Conservation (phyloP, 2,797 vertebrate genomes). For the Apogon talboti region DNA sequence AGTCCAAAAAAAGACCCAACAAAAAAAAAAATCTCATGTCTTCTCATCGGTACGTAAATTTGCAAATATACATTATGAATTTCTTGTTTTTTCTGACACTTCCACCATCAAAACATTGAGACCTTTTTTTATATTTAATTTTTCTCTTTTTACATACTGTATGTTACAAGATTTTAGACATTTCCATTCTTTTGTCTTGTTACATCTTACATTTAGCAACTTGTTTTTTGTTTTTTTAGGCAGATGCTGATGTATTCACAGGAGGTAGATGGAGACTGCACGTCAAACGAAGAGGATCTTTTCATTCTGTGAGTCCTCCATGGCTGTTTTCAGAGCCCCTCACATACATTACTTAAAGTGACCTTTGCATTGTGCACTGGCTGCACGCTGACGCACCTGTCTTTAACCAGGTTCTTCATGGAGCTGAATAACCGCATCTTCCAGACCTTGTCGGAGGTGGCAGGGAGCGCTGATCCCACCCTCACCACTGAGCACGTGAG, state of each 20-base stretch:
- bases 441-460: constrained; percentile 94
- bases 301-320: constrained; percentile 93
- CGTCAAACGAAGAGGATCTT: constrained; percentile 96
- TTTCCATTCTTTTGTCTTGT: too few relatives aligned
- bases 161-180: too few relatives aligned
- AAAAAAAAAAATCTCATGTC: too few relatives aligned
- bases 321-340: neutral
- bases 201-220: too few relatives aligned
- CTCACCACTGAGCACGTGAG: constrained; percentile 93
- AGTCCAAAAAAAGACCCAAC: too few relatives aligned
- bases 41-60: too few relatives aligned
- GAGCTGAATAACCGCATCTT: constrained; percentile 99
- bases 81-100: too few relatives aligned
- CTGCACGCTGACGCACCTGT: neutral
- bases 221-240: constrained; percentile 79
- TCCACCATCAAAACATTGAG: too few relatives aligned
- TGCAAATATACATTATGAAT: too few relatives aligned
- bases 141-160: too few relatives aligned
- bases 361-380: neutral
- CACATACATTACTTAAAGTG: neutral
- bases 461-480: constrained; percentile 91
- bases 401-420: constrained; percentile 92
- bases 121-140: too few relatives aligned
- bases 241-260: constrained; percentile 97
- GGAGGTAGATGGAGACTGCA: constrained; percentile 93